A percentile compares a stretch with the other conserved stretches of the same genome.
These are phyloP conservation scores for Lucifuga dentata DNA, from an alignment of 2,113 vertebrate species.

Conservation along the genomic window DNA sequence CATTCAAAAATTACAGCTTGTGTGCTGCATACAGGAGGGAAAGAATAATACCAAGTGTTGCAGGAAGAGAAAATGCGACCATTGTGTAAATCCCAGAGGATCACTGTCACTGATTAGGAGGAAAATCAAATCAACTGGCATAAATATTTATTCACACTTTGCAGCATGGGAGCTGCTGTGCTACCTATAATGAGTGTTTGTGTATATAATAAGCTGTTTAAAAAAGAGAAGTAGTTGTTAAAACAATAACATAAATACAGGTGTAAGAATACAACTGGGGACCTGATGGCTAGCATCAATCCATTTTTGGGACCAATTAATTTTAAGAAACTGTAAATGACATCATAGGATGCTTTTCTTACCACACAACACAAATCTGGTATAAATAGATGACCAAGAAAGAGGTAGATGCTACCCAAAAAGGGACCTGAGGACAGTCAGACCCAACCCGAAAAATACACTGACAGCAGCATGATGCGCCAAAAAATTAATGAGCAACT, in stretches of 20 bases:
- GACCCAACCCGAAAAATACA: too few relatives aligned
- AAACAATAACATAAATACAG: conserved; percentile 3
- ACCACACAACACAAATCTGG: too few relatives aligned
- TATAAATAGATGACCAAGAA: too few relatives aligned
- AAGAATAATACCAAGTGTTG: background rate
- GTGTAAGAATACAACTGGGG: background rate
- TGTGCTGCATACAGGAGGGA: too few relatives aligned
- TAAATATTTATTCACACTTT: conserved; percentile 33
- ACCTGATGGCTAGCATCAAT: background rate
- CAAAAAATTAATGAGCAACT: too few relatives aligned
- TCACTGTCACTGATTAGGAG: conserved; percentile 45
- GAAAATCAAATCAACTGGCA: conserved; percentile 28
- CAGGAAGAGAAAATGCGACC: conserved; percentile 8
- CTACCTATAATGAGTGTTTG: conserved; percentile 34
- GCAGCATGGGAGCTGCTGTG: conserved; percentile 27
- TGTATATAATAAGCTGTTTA: background rate
- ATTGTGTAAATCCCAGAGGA: conserved; percentile 23
- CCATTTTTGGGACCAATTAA: background rate
- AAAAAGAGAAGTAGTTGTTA: background rate
- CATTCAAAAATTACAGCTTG: too few relatives aligned
- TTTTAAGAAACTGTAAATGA: too few relatives aligned
- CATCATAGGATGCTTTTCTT: too few relatives aligned
- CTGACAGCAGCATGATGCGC: too few relatives aligned
- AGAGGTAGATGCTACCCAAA: too few relatives aligned
- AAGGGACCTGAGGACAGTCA: too few relatives aligned